phyloP scores from a whole-genome alignment of 1,140 invertebrate genomes.

The Hirudo medicinalis region DNA sequence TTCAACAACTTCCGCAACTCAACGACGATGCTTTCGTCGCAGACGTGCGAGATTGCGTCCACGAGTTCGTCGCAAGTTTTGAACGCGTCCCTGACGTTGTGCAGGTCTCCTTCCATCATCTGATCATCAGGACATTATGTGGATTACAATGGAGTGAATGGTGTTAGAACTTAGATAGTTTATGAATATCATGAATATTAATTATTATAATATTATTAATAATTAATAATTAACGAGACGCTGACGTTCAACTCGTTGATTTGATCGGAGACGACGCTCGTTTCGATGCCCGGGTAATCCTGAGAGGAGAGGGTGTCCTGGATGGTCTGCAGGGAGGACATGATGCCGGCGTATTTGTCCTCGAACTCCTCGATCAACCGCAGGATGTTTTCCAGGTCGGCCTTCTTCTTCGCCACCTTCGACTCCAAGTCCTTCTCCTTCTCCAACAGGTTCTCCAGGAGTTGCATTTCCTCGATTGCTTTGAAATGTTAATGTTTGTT shows the following conservation, averaged over 20 bases:
- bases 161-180: no score
- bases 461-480: no score
- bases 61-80: not conserved
- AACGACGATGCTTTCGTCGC: not conserved
- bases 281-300: slow-evolving; percentile 70
- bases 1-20: not conserved
- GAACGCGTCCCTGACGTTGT: no score
- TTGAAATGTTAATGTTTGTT: no score
- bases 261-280: slow-evolving; percentile 72
- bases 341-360: slow-evolving; percentile 31
- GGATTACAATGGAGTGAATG: no score
- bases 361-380: not conserved
- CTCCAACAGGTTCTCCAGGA: not conserved
- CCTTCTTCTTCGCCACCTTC: not conserved
- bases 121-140: no score
- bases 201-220: no score
- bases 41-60: not conserved
- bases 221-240: no score
- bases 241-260: slow-evolving; percentile 65
- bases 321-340: slow-evolving; percentile 74
- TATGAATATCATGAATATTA: no score
- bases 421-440: not conserved
- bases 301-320: slow-evolving; percentile 75
- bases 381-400: not conserved
- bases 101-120: no score